Conservation (phyloP, 2,888 invertebrate species). For the Volucella inanis region DNA sequence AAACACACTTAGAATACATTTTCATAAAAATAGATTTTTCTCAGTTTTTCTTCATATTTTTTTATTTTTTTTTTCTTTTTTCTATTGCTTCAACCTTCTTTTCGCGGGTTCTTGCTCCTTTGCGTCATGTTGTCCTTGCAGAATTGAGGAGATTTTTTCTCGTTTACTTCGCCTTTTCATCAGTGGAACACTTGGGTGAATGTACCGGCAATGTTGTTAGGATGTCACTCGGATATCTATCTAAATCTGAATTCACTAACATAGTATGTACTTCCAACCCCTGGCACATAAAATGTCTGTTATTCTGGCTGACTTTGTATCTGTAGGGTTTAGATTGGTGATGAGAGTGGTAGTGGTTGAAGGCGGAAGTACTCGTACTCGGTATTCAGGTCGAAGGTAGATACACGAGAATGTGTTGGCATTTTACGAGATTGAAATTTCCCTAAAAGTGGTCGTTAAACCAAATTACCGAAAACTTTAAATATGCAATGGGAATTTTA, state of each 20-base stretch:
- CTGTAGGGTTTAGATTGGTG: background rate
- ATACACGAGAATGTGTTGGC: constrained; percentile 27
- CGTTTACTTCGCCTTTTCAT: constrained; percentile 16
- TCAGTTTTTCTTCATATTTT: constrained; percentile 7
- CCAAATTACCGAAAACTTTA: constrained; percentile 71
- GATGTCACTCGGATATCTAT: constrained; percentile 59
- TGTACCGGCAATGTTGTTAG: constrained; percentile 50
- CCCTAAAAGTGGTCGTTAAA: constrained; percentile 70
- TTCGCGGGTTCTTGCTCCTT: background rate
- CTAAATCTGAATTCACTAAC: constrained; percentile 52
- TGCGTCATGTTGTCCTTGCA: constrained; percentile 56
- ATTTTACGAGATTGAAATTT: constrained; percentile 70
- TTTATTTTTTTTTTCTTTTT: constrained; percentile 19
- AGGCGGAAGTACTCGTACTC: too few relatives aligned
- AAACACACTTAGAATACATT: constrained; percentile 68
- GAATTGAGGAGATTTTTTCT: constrained; percentile 10
- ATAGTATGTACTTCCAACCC: constrained; percentile 14
- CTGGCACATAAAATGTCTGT: constrained; percentile 33
- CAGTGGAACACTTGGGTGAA: constrained; percentile 46
- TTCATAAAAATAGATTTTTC: constrained; percentile 64
- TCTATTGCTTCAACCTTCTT: too few relatives aligned
- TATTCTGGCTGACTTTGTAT: constrained; percentile 43
- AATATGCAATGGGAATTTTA: constrained; percentile 62
- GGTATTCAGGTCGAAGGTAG: background rate
- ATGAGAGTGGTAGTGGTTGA: background rate